Percentiles rank a stretch among this genome's conserved stretches.
Conservation (phyloP, 2,888 invertebrate species). For the Sipha maydis region DNA sequence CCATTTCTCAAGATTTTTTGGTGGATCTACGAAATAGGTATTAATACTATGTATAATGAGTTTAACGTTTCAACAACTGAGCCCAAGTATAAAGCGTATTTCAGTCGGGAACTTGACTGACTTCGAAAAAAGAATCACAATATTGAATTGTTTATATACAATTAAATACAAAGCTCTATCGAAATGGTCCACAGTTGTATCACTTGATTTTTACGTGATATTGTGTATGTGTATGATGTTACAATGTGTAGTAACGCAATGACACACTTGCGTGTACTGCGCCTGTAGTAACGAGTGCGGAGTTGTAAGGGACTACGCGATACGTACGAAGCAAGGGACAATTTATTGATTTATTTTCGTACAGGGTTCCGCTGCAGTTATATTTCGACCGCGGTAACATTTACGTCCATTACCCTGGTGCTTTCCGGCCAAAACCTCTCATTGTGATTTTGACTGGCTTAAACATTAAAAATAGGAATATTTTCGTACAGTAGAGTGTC, state of each 20-base stretch:
- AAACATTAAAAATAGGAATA: background rate
- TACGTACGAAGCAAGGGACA: constrained; percentile 17
- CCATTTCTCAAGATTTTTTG: constrained; percentile 62
- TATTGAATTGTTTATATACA: too few species aligned
- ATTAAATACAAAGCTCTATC: too few species aligned
- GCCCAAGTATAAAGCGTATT: too few species aligned
- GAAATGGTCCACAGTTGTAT: too few species aligned
- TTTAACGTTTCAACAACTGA: too few species aligned
- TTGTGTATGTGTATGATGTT: background rate
- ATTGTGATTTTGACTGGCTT: background rate
- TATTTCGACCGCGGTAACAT: constrained; percentile 26
- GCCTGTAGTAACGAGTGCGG: background rate
- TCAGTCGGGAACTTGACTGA: too few species aligned
- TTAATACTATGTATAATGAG: background rate
- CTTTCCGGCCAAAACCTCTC: background rate
- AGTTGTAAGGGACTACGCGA: background rate
- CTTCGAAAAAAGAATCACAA: too few species aligned
- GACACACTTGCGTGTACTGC: background rate
- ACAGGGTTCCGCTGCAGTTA: constrained; percentile 27
- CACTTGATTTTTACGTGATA: too few species aligned
- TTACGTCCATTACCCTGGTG: background rate
- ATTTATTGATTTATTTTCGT: constrained; percentile 41
- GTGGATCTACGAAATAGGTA: background rate
- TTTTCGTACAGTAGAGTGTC: background rate
- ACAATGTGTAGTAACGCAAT: too few species aligned